These are phyloP conservation scores for Shargacucullia verbasci DNA, from an alignment of 2,888 invertebrate genomes.

Conservation along the genomic window DNA sequence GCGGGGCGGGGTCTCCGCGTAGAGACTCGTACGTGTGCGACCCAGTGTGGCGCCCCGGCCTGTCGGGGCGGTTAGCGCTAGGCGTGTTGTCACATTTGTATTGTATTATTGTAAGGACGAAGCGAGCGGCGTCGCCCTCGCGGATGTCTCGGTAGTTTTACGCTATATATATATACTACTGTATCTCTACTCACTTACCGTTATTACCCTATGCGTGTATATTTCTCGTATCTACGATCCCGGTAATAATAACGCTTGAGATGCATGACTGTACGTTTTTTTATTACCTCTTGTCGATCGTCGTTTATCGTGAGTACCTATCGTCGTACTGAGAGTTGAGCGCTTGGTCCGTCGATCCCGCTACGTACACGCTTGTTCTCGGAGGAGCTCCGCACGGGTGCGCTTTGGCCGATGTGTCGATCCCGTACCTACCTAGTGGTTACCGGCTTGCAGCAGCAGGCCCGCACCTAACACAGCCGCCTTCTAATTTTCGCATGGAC, in stretches of 20 bases:
- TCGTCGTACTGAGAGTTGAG: slow-evolving; percentile 87
- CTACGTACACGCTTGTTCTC: slow-evolving; percentile 88
- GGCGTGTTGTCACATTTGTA: slow-evolving; percentile 88
- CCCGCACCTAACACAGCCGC: slow-evolving; percentile 88
- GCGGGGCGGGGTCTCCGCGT: slow-evolving; percentile 87
- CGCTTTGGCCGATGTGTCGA: slow-evolving; percentile 87
- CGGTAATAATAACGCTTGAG: slow-evolving; percentile 96
- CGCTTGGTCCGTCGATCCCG: slow-evolving; percentile 88
- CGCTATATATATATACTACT: slow-evolving; percentile 85
- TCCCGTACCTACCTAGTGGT: slow-evolving; percentile 81
- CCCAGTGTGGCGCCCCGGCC: slow-evolving; percentile 81
- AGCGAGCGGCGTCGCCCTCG: slow-evolving; percentile 84
- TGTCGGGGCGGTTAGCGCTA: slow-evolving; percentile 87
- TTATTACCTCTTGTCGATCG: slow-evolving; percentile 88
- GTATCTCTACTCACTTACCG: slow-evolving; percentile 86
- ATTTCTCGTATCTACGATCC: slow-evolving; percentile 90
- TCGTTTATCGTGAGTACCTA: slow-evolving; percentile 82
- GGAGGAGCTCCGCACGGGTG: slow-evolving; percentile 85
- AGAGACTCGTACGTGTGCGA: slow-evolving; percentile 86
- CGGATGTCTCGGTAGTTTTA: slow-evolving; percentile 86
- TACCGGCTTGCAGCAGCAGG: slow-evolving; percentile 85
- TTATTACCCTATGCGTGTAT: slow-evolving; percentile 88
- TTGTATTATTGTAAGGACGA: slow-evolving; percentile 87
- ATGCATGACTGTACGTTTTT: slow-evolving; percentile 96
- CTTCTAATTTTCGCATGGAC: slow-evolving; percentile 88